Evolutionary conservation across 2,888 invertebrate genomes (phyloP), one percentile per base, ranked within the genome.

Genomic region (Cepaea hortensis): DNA sequence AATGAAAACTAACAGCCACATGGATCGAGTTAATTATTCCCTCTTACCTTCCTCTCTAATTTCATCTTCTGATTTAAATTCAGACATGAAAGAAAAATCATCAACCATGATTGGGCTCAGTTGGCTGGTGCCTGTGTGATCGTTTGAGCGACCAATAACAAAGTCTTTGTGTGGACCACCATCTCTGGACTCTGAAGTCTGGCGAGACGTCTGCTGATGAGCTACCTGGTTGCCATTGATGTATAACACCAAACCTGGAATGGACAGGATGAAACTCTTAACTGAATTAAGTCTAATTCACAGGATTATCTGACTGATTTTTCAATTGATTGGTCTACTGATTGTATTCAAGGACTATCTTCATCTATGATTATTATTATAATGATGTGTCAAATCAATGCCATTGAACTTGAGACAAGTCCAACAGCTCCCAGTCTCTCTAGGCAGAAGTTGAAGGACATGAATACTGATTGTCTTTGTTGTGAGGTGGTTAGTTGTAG

Each of bases 71-170:
- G 89, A 90, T 88, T 91, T 91, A 77, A 90, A 87, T 7, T 85
- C 86, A 0, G 93, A 91, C 92, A 92, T 92, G 89, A 94, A 94
- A 85, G 91, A 89, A 87, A 94, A 92, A 77, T 94, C 93, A 85
- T 94, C 94, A 18, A 94, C 90, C 0, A 90, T 87, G 65, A 94
- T 90, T 0, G 89, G 88, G 20, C 91, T 91, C 18, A 91, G 88
- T 18, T 89, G 85, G 76, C 85, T 88, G 6, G 88, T 75, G 2
- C 89, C 88, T 2, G 87, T 83, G 50, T 89, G 89, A 82, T 93
- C 93, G 84, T 93, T 93, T 20, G 92, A 87, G n/a, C 92, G 90
- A n/a, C 94, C 94, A 61, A 94, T 90, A 75, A 92, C 87, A 87
- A 94, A 94, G 80, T 92, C 92, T 72, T 92, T 91, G 87, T 88